Base-by-base conservation (phyloP, 2,888 invertebrate genomes). In the Tupiocoris notatus region DNA sequence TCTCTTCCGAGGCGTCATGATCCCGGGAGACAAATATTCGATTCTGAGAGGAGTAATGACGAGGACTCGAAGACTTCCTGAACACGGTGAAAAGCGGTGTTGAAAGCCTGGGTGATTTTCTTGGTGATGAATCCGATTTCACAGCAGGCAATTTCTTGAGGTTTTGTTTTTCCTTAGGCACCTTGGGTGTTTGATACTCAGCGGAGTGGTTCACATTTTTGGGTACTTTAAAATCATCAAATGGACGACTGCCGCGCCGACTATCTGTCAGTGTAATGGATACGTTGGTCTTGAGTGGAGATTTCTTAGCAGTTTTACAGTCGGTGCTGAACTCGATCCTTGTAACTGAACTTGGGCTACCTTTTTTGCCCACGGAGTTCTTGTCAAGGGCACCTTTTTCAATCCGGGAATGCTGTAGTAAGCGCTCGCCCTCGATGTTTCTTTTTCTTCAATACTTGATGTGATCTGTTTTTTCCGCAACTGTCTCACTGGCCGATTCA, bases 21-120 rank as follows among this genome's bases (percentile, higher is more conserved):
- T 9, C 20, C 16, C 63, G 17, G 1, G 73, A 73, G n/a, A 73
- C 62, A 22, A 73, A 73, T 39, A 73, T 73, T 21, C 62, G 61
- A 21, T 73, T 73, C 16, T 73, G 61, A 20, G 7, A 21, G 18
- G 73, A 62, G n/a, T 22, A 21, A n/a, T 62, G 24, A 1, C 63
- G 61, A 20, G 63, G 73, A n/a, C 61, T 73, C 25, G 54, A 61
- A n/a, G 73, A 62, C 18, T 54, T 73, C 16, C 62, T 73, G 21
- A 73, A 73, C 16, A 24, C 20, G 1, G 62, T 20, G 22, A 73
- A 73, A 21, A 73, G 12, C 7, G 62, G n/a, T 20, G 57, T 67
- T 1, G 54, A 66, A 3, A 7, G 17, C 23, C 25, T 18, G 39
- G 39, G n/a, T 1, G 39, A 39, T 0, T 17, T 18, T 65, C 56